A percentile compares a stretch with the other conserved stretches of the same genome.
phyloP scores from a whole-genome alignment of 2,888 invertebrate species.

The Pachymerium ferrugineum region DNA sequence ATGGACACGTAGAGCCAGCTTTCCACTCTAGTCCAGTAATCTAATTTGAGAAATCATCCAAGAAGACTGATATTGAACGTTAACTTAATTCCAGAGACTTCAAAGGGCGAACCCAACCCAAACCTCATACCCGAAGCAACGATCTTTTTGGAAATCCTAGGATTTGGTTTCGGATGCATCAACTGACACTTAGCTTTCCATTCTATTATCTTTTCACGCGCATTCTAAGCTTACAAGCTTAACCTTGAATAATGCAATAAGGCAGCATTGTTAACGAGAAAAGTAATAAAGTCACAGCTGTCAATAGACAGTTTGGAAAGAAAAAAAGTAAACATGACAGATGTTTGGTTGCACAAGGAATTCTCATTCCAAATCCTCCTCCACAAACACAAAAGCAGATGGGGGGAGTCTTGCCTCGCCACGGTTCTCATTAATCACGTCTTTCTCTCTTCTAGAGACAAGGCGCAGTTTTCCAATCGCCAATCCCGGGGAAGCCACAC shows the following conservation, averaged over 20 bases:
- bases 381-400: slow-evolving; percentile 10
- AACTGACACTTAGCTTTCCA: not conserved
- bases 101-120: not conserved
- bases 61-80: slow-evolving; percentile 16
- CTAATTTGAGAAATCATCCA: slow-evolving; percentile 3
- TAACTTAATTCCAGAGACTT: not conserved
- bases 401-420: not conserved
- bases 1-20: not conserved
- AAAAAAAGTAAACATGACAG: not conserved
- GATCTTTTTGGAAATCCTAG: not conserved
- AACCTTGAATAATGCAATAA: not conserved
- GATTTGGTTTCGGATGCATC: not conserved
- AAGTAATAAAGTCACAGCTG: not conserved
- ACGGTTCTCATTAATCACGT: not conserved
- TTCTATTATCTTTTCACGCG: not conserved
- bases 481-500: not conserved
- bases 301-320: not conserved
- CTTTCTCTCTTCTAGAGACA: slow-evolving; percentile 1
- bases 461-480: slow-evolving; percentile 10
- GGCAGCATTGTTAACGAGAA: not conserved
- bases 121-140: not conserved
- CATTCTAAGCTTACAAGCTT: not conserved
- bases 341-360: slow-evolving; percentile 8
- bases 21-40: not conserved
- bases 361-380: not conserved